Conservation (phyloP, 2,113 vertebrate genomes). For the Psephotus haematonotus region DNA sequence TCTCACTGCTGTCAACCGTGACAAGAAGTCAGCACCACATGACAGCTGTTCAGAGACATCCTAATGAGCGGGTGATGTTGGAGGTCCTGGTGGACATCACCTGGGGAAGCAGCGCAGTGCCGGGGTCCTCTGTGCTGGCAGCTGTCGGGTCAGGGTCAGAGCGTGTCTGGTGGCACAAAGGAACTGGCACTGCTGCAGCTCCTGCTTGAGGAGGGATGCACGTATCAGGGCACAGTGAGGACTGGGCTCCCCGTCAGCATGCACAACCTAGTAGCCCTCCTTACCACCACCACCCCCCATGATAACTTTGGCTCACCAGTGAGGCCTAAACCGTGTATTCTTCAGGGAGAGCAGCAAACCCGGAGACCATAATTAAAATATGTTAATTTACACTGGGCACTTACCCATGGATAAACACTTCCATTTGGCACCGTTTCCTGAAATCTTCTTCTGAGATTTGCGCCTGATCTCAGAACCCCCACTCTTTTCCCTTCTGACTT, state of each 20-base stretch:
- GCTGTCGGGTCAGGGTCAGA: accelerated
- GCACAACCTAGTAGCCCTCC: background rate
- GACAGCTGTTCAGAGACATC: constrained; percentile 54
- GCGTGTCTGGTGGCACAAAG: background rate
- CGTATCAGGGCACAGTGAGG: accelerated
- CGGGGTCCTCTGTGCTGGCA: accelerated
- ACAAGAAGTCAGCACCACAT: constrained; percentile 43
- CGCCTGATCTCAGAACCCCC: constrained; percentile 21
- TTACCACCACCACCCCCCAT: accelerated
- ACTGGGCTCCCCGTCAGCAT: background rate
- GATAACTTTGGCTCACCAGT: background rate
- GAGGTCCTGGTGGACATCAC: background rate
- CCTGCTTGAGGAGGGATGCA: background rate
- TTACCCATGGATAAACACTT: constrained; percentile 67
- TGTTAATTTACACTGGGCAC: constrained; percentile 67
- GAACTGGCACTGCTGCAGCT: accelerated
- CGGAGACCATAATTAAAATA: constrained; percentile 62
- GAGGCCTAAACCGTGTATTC: constrained; percentile 34
- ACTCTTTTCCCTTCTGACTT: constrained; percentile 11
- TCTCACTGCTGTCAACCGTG: constrained; percentile 4
- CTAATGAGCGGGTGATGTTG: constrained; percentile 35
- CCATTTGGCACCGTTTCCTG: constrained; percentile 45
- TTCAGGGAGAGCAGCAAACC: constrained; percentile 11
- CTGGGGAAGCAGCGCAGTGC: background rate
- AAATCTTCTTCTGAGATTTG: constrained; percentile 47